Evolutionary conservation across 2,797 vertebrate genomes (phyloP), one percentile per base, ranked within the genome.

Genomic region (Myotis daubentonii): DNA sequence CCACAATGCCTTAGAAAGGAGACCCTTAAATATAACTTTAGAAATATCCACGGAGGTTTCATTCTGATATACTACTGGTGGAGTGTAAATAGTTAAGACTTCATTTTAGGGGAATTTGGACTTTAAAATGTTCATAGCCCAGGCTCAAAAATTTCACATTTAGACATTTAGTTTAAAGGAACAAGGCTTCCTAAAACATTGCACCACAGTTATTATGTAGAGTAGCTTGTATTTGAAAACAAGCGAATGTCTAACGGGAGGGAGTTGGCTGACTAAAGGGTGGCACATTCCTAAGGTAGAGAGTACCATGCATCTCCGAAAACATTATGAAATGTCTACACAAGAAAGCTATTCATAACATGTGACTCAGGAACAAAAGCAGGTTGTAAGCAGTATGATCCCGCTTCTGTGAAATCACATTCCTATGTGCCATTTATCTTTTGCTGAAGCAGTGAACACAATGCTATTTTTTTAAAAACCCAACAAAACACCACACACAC

Each of bases 151-250:
- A 83, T 72, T 84, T 76, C 30, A 76, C 41, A 38, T n/a, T 85
- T 57, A 66, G 33, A 41, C 72, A 94, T 79, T 60, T 82, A 92
- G 83, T 76, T 60, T 89, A 62, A 85, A 91, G 13, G 15, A 82
- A 88, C 23, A 91, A 87, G 23, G 17, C 66, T 80, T 66, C 33
- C 83, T 86, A 38, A 33, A 80, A 91, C 84, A 66, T 51, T 13
- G 49, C 30, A 76, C 44, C 74, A 44, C 1, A 91, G 16, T 84
- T 89, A 60, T 65, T 65, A 84, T 83, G 71, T 89, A 9, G 13
- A 93, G 55, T 84, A 36, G 51, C 51, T 80, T 65, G 41, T 51
- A 57, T 90, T 36, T 88, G 66, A 75, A 96, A 92, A 88, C 5
- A 49, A 51, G 44, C 16, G 85, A 49, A 41, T 49, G 28, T 80